A percentile compares a stretch with the other conserved stretches of the same genome.
Conservation (phyloP, 2,888 invertebrate species). For the Cheilosia grossa region DNA sequence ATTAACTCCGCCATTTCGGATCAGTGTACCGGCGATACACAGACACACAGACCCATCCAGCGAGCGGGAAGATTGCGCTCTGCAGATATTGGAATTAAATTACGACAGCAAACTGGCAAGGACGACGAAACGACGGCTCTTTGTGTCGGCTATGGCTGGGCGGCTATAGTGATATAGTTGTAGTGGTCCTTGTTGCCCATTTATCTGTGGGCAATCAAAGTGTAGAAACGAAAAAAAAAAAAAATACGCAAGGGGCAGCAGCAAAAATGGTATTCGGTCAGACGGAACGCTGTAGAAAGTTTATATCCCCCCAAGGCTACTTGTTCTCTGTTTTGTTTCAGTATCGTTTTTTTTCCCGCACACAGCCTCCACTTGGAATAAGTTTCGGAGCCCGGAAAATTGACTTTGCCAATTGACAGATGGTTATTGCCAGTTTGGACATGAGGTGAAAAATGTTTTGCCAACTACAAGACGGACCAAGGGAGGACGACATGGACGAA, state of each 20-base stretch:
- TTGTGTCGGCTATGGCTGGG: not conserved
- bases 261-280: slow-evolving; percentile 37
- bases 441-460: slow-evolving; percentile 69
- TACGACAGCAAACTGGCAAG: slow-evolving; percentile 68
- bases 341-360: not conserved
- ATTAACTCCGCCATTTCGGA: slow-evolving; percentile 66
- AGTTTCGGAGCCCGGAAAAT: slow-evolving; percentile 57
- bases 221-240: not conserved
- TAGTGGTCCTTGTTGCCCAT: slow-evolving; percentile 55
- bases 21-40: slow-evolving; percentile 13
- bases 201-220: slow-evolving; percentile 67
- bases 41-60: not conserved
- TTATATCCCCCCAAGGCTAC: slow-evolving; percentile 43
- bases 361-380: slow-evolving; percentile 26
- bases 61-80: slow-evolving; percentile 38
- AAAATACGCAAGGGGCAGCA: not conserved
- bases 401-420: slow-evolving; percentile 73
- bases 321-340: slow-evolving; percentile 43
- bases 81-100: slow-evolving; percentile 72
- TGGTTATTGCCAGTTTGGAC: slow-evolving; percentile 72
- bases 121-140: slow-evolving; percentile 9
- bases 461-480: slow-evolving; percentile 55
- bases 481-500: slow-evolving; percentile 17
- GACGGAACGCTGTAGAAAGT: slow-evolving; percentile 47
- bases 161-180: not conserved